Percentiles rank a stretch among this genome's conserved stretches.
These are phyloP conservation scores for Caloenas nicobarica DNA, from an alignment of 2,113 vertebrate genomes.

Conservation along the genomic window DNA sequence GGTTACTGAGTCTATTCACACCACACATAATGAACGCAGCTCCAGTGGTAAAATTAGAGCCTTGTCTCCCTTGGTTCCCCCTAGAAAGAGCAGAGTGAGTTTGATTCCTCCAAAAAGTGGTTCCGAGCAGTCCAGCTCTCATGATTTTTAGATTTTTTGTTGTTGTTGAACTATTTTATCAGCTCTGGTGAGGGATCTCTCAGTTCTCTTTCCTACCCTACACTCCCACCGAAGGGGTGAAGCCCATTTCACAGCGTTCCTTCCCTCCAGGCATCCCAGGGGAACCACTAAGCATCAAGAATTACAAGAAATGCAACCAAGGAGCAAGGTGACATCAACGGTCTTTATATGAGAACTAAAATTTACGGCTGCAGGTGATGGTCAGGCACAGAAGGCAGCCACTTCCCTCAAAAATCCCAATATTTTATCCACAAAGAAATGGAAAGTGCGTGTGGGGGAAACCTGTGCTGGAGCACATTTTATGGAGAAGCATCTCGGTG, in stretches of 20 bases:
- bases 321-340: background rate
- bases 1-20: background rate
- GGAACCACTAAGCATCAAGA: background rate
- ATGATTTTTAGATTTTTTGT: background rate
- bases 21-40: background rate
- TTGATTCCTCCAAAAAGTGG: background rate
- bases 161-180: background rate
- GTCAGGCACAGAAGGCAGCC: background rate
- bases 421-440: background rate
- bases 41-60: background rate
- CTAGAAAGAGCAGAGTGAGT: background rate
- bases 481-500: background rate
- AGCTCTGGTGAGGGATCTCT: background rate
- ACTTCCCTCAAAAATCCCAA: background rate
- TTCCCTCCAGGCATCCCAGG: background rate
- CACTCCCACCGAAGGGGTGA: rapidly evolving
- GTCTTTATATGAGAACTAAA: background rate
- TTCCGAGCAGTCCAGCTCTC: background rate
- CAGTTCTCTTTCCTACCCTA: background rate
- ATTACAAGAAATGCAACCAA: background rate
- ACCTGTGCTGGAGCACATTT: background rate
- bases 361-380: background rate
- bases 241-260: background rate
- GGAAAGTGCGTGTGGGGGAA: background rate
- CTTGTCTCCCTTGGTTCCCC: background rate